phyloP scores from a whole-genome alignment of 1,140 invertebrate species.

The Lasaia peninsularis region DNA sequence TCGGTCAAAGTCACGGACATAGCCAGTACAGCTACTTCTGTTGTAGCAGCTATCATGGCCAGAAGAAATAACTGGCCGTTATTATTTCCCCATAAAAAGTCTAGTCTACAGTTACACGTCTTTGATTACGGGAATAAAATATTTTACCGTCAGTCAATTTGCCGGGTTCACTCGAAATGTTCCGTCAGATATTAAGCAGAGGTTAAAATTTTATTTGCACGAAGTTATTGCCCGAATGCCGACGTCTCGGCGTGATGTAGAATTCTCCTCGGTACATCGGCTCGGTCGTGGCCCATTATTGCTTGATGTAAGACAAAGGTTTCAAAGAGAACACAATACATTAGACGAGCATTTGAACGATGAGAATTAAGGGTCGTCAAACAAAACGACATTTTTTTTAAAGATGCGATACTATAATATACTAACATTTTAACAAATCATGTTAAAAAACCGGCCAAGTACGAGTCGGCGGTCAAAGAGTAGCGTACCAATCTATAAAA shows the following conservation, averaged over 20 bases:
- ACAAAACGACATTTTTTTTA: too few relatives aligned
- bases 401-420: too few relatives aligned
- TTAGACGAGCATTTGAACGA: slow-evolving; percentile 46
- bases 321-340: slow-evolving; percentile 52
- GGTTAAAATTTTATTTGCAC: slow-evolving; percentile 73
- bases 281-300: slow-evolving; percentile 50
- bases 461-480: too few relatives aligned
- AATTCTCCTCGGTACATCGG: slow-evolving; percentile 46
- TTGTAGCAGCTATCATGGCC: too few relatives aligned
- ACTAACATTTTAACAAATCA: too few relatives aligned
- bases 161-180: slow-evolving; percentile 50
- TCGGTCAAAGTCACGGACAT: too few relatives aligned
- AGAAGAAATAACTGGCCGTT: too few relatives aligned
- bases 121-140: slow-evolving; percentile 60
- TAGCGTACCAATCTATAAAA: too few relatives aligned
- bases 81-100: neutral
- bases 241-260: slow-evolving; percentile 48
- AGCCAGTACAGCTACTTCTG: too few relatives aligned
- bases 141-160: slow-evolving; percentile 77
- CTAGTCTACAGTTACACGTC: slow-evolving; percentile 5
- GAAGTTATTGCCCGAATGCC: slow-evolving; percentile 57
- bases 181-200: slow-evolving; percentile 69
- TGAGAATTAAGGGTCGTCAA: neutral
- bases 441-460: too few relatives aligned
- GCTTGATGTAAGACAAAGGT: slow-evolving; percentile 55